A percentile compares a stretch with the other conserved stretches of the same genome.
These are phyloP conservation scores for Alca torda DNA, from an alignment of 2,797 vertebrate genomes.

Conservation along the genomic window DNA sequence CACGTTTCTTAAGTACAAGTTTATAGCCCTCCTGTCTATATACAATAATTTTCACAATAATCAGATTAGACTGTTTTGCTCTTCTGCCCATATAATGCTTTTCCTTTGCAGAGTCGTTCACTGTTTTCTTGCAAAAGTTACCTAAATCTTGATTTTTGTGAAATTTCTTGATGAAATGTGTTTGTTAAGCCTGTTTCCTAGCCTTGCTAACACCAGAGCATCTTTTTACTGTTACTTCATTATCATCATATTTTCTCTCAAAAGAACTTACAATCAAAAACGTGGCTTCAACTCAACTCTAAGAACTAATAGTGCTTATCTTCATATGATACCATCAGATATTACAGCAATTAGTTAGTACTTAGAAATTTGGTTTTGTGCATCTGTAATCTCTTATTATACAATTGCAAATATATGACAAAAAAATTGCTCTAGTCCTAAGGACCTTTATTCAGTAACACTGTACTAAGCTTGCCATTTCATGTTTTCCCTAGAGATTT, in stretches of 20 bases:
- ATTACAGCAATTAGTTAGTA: neutral
- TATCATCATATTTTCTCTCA: neutral
- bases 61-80: neutral
- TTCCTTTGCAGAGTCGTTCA: neutral
- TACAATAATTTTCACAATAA: neutral
- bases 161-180: neutral
- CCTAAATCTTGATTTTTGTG: neutral
- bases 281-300: neutral
- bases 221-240: neutral
- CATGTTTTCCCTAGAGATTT: neutral
- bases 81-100: neutral
- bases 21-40: neutral
- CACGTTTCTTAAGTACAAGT: neutral
- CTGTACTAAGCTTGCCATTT: neutral
- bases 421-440: neutral
- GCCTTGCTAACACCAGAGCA: neutral
- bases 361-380: neutral
- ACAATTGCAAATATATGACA: neutral
- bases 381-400: neutral
- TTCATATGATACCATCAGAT: neutral
- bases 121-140: neutral
- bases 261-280: neutral
- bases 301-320: neutral
- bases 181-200: neutral
- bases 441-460: neutral